phyloP scores from a whole-genome alignment of 2,888 invertebrate species.

The Chloroclystis v-ata region DNA sequence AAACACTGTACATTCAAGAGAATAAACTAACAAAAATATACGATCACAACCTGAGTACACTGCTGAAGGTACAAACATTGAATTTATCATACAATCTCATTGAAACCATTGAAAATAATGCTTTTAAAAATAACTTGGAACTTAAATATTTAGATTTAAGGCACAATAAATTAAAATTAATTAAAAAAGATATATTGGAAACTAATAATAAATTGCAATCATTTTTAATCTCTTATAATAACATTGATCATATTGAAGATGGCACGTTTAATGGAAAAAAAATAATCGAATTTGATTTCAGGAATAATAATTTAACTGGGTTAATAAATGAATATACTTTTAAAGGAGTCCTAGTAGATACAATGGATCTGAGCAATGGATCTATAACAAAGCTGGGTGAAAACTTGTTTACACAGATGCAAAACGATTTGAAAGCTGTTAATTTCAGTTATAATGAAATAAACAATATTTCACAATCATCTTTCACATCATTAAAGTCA shows the following conservation, averaged over 20 bases:
- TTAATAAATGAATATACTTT: slow-evolving; percentile 17
- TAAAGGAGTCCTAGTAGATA: slow-evolving; percentile 17
- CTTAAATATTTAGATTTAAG: slow-evolving; percentile 20
- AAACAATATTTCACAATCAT: slow-evolving; percentile 12
- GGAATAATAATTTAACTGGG: slow-evolving; percentile 15
- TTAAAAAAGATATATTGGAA: slow-evolving; percentile 14
- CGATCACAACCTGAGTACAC: slow-evolving; percentile 11
- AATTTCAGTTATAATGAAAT: slow-evolving; percentile 23
- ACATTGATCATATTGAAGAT: slow-evolving; percentile 17
- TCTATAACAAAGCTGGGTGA: slow-evolving; percentile 15
- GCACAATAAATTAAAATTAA: slow-evolving; percentile 14
- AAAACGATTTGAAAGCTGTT: slow-evolving; percentile 9
- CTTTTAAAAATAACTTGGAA: slow-evolving; percentile 8
- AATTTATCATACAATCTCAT: slow-evolving; percentile 17
- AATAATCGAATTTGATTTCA: slow-evolving; percentile 16
- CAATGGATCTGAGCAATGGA: slow-evolving; percentile 19
- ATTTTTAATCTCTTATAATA: slow-evolving; percentile 15
- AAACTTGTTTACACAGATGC: slow-evolving; percentile 18
- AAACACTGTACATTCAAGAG: slow-evolving; percentile 15
- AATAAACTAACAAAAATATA: slow-evolving; percentile 8
- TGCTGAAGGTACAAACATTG: slow-evolving; percentile 1
- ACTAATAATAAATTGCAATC: slow-evolving; percentile 14
- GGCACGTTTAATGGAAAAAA: slow-evolving; percentile 16
- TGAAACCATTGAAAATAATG: slow-evolving; percentile 9
- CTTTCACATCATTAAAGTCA: slow-evolving; percentile 16